Conservation (phyloP, 2,888 invertebrate species). For the Drosophila cognata region DNA sequence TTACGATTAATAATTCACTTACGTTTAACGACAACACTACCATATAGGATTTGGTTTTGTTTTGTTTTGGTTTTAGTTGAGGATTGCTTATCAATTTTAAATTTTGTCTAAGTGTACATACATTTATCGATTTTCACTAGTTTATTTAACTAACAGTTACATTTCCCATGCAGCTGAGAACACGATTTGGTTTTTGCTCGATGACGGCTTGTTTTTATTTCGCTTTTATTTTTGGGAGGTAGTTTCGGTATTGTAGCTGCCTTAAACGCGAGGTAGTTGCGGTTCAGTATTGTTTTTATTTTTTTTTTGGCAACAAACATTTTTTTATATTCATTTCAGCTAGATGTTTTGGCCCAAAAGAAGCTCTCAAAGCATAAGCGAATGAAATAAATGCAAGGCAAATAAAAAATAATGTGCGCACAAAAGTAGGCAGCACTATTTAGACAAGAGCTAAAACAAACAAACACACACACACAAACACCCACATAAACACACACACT, state of each 20-base stretch:
- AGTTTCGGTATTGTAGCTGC: constrained; percentile 60
- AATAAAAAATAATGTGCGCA: constrained; percentile 29
- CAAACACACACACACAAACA: not conserved
- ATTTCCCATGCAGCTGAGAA: constrained; percentile 60
- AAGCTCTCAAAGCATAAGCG: constrained; percentile 25
- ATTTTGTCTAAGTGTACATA: constrained; percentile 24
- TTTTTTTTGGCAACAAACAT: constrained; percentile 24
- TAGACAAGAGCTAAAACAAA: constrained; percentile 1
- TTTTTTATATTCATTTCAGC: constrained; percentile 31
- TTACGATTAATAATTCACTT: constrained; percentile 45
- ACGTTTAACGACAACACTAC: constrained; percentile 37
- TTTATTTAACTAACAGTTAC: constrained; percentile 46
- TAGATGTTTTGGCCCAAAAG: constrained; percentile 17
- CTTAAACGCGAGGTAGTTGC: constrained; percentile 68
- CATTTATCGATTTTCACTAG: constrained; percentile 1
- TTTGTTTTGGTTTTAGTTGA: constrained; percentile 19
- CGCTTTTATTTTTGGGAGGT: constrained; percentile 52
- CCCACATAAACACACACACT: not conserved
- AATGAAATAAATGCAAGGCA: constrained; percentile 20
- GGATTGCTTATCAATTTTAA: constrained; percentile 73
- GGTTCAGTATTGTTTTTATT: constrained; percentile 38
- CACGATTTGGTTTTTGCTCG: constrained; percentile 37
- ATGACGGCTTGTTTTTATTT: constrained; percentile 24
- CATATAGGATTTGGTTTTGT: constrained; percentile 27
- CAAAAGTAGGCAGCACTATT: constrained; percentile 55